Evolutionary conservation across 1,140 invertebrate species (phyloP), one percentile per base, ranked within the genome.

Genomic region (Leptonema lineaticorne): DNA sequence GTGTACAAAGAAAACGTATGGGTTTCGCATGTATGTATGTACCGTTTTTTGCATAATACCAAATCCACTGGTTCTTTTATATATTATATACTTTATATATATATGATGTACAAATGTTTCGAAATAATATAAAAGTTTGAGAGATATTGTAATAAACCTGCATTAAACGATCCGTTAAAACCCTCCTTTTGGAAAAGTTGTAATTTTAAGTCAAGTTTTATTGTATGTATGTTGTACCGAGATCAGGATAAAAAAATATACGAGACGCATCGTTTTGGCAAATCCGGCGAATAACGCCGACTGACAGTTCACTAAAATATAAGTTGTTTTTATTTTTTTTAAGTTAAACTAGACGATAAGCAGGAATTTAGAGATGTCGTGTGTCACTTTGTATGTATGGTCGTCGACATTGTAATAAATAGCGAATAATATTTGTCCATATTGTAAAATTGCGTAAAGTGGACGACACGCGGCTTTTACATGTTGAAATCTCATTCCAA

Each of bases 401-500:
- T 72, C 70, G 27, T 53, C 27, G 50, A 53, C 50, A 53, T 53
- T 53, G 50, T 72, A 72, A 72, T 72, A 72, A n/a, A 67, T 69
- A 69, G 68, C 67, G 62, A 69, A 63, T 63, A 72, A 69, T 72
- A 53, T 65, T 69, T 69, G 71, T 69, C 71, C 68, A 69, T 72
- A 69, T 72, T 72, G 70, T 72, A 72, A 72, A 69, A 72, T 72
- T 62, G 62, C 57, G 30, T 64, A 60, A 60, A 68, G 60, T 59
- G 66, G 69, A 68, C 65, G 69, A 69, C 62, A 59, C 69, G 69
- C 69, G 69, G 65, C 69, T 67, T 63, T 53, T 30, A 70, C 69
- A 66, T 70, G 62, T 69, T 67, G 70, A 71, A 71, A 69, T 72
- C 71, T 73, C 71, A 69, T 69, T 73, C 71, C 71, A 68, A 69